phyloP scores from a whole-genome alignment of 2,113 vertebrate species.

The pig (Sus scrofa) region T2T-Sscrofa CM000826.6:104642501-104643000 shows the following conservation, averaged over 20 bases:
- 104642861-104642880: neutral
- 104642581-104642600: neutral
- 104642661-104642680: neutral
- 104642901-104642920: conserved; percentile 3
- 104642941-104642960: too few species aligned
- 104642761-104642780: neutral
- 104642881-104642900: neutral
- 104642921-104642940: neutral
- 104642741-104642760: neutral
- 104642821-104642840: neutral
- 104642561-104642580: neutral
- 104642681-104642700: neutral
- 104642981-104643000: too few species aligned
- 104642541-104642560: neutral
- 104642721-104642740: neutral
- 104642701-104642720: conserved; percentile 8
- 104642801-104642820: neutral
- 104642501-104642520: neutral
- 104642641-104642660: neutral
- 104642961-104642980: too few species aligned
- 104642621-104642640: conserved; percentile 8
- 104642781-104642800: neutral
- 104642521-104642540: neutral
- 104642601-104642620: neutral
- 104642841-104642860: neutral